Conservation (phyloP, 2,797 vertebrate genomes). For the Neoniphon sammara region DNA sequence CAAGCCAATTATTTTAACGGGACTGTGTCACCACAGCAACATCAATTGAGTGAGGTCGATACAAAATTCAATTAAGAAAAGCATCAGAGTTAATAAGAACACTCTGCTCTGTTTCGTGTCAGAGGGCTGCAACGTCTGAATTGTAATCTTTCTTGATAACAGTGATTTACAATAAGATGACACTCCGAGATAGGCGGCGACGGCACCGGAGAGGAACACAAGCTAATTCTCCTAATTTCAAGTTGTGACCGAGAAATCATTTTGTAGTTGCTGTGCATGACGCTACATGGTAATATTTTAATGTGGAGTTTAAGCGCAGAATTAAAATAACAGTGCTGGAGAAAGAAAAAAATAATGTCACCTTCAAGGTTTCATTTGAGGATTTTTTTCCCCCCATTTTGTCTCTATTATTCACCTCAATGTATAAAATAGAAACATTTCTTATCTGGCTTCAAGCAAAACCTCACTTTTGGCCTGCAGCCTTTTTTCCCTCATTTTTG, state of each 20-base stretch:
- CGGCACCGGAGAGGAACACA: background rate
- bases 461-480: background rate
- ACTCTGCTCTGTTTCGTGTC: constrained; percentile 54
- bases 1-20: constrained; percentile 52
- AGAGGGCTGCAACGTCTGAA: constrained; percentile 52
- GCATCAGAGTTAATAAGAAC: constrained; percentile 63
- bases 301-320: background rate
- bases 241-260: constrained; percentile 8
- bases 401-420: background rate
- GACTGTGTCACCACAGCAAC: constrained; percentile 61
- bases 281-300: constrained; percentile 3
- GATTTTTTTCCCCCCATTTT: no score
- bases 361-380: no score
- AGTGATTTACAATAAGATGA: constrained; percentile 48
- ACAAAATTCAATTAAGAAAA: constrained; percentile 75
- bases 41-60: constrained; percentile 66
- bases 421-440: no score
- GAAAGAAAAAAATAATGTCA: no score
- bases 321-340: no score
- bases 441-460: no score
- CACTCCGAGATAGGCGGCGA: constrained; percentile 14
- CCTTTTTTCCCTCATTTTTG: background rate
- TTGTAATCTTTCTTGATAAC: constrained; percentile 52
- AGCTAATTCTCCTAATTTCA: constrained; percentile 24
- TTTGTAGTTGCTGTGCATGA: background rate